Evolutionary conservation across 2,113 vertebrate species (phyloP).

Genomic region (Crotalus helleri): DNA sequence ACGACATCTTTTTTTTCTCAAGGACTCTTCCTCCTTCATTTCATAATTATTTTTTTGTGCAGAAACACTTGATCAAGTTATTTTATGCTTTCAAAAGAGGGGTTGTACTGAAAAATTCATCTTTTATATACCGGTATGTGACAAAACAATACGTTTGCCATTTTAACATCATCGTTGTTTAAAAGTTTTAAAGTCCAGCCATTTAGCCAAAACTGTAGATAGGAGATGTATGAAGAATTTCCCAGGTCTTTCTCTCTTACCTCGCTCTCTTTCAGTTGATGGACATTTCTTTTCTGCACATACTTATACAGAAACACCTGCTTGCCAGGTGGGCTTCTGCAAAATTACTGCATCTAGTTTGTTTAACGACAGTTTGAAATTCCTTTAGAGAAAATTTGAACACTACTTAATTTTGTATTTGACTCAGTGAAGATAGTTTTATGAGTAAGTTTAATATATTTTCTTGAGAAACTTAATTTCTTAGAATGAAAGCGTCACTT

Average conservation of each 20-base stretch:
- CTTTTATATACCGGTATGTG: not conserved
- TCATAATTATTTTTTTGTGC: not conserved
- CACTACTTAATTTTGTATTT: not conserved
- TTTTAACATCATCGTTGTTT: not conserved
- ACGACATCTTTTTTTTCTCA: not conserved
- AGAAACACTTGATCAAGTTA: not conserved
- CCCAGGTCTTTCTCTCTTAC: not conserved
- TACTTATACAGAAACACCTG: not conserved
- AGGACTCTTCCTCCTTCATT: not conserved
- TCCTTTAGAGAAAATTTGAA: not conserved
- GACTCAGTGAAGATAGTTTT: not conserved
- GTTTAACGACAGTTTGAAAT: not conserved
- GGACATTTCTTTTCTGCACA: not conserved
- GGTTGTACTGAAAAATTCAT: not conserved
- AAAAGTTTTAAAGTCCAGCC: not conserved
- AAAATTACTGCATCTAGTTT: not conserved
- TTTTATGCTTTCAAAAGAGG: not conserved
- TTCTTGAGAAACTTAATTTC: not conserved
- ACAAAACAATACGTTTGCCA: not conserved
- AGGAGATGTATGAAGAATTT: not conserved
- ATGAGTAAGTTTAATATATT: not conserved
- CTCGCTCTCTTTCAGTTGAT: not conserved
- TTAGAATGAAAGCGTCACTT: not conserved
- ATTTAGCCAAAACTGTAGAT: not conserved
- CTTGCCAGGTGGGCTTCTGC: not conserved